Evolutionary conservation across 2,797 vertebrate genomes (phyloP), one percentile per base, ranked within the genome.

Genomic region (Nyctibius grandis): DNA sequence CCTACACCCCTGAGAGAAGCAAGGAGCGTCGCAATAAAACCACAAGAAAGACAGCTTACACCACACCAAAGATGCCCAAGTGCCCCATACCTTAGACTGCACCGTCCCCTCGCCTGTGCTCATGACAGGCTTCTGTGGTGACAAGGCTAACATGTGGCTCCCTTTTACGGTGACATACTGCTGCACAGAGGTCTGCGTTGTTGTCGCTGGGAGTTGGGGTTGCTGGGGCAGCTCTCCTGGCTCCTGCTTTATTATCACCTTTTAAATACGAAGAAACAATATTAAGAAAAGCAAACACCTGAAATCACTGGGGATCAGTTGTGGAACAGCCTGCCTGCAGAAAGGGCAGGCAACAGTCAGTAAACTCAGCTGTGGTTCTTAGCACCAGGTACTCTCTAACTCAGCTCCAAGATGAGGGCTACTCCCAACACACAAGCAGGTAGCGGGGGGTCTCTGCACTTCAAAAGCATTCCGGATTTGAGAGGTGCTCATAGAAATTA

Each of bases 171-270:
- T 98, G 93, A 99, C 99, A 94, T 99, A 99, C 97, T 99, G 99
- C 95, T 98, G 99, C 51, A 99, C 94, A 16, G 99, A 93, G 84
- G 98, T 98, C 95, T 99, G 99, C 26, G 97, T 98, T 68, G 98
- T 95, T 92, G 98, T 97, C 75, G 97, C 98, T 67, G 98, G 97
- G 59, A 98, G 95, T 18, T 98, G 98, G 9, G 93, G 47, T 90
- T 98, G 98, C 74, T 98, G 98, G 74, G 98, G 98, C 93, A 99
- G 98, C 97, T 99, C 99, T 78, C 99, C 98, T 0, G 99, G 99
- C 94, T 99, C 99, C 97, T 99, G 99, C 95, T 99, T 99, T 98
- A 99, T 99, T 85, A 99, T 99, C 95, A 99, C 99, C 99, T 99
- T 97, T 91, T 61, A 61, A 78, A 31, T 9, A 45, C 40, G 18